Conservation (phyloP, 2,888 invertebrate genomes). For the Cepaea hortensis region DNA sequence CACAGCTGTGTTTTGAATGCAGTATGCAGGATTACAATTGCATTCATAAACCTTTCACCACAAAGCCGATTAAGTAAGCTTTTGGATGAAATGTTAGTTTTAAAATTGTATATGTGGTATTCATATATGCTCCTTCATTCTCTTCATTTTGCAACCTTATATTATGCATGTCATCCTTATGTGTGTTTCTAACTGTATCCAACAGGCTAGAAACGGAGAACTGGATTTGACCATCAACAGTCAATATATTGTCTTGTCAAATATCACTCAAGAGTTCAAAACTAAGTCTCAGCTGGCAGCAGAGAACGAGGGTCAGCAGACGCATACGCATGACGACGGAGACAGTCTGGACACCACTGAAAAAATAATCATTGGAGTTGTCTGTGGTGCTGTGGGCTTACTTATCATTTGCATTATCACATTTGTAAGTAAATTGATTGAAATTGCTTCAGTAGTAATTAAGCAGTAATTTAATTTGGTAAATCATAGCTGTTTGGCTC, state of each 20-base stretch:
- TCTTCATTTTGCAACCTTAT: no score
- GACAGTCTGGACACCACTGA: conserved; percentile 14
- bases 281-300: conserved; percentile 11
- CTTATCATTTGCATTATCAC: conserved; percentile 17
- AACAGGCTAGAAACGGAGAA: not conserved
- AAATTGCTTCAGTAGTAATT: not conserved
- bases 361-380: conserved; percentile 39
- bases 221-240: conserved; percentile 10
- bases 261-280: not conserved
- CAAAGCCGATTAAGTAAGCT: no score
- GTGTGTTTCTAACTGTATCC: not conserved
- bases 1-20: no score
- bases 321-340: conserved; percentile 2
- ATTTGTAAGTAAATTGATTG: conserved; percentile 22
- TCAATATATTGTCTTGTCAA: not conserved
- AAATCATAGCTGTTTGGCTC: no score
- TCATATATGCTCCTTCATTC: no score
- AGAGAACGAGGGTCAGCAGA: not conserved
- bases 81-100: no score
- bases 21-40: no score
- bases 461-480: not conserved
- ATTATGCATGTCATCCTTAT: no score
- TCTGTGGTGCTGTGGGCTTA: conserved; percentile 24
- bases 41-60: no score
- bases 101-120: no score